Evolutionary conservation across 2,113 vertebrate genomes (phyloP).

Genomic region (Ivindomyrus marchei): DNA sequence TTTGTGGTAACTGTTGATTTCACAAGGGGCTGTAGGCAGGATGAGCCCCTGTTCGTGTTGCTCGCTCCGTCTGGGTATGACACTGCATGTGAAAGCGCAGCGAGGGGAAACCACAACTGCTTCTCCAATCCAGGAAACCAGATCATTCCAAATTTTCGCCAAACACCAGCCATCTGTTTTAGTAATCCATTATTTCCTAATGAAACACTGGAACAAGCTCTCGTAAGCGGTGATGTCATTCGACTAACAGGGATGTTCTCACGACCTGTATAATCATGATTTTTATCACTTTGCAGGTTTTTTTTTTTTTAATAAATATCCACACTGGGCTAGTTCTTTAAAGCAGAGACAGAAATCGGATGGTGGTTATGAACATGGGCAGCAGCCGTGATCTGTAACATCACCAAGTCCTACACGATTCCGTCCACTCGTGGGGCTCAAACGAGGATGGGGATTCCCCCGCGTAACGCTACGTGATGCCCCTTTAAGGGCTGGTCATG

Average conservation of each 20-base stretch:
- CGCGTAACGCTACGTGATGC: background rate
- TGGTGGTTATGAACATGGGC: background rate
- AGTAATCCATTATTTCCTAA: background rate
- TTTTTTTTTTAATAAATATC: background rate
- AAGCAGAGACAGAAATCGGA: background rate
- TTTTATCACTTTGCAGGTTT: background rate
- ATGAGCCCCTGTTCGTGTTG: background rate
- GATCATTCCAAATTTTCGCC: background rate
- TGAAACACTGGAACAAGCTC: background rate
- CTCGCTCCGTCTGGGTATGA: background rate
- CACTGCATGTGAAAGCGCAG: background rate
- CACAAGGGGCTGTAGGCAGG: background rate
- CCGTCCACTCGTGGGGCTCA: background rate
- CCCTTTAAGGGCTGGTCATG: background rate
- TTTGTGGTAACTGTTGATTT: background rate
- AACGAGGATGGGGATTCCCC: background rate
- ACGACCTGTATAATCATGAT: background rate
- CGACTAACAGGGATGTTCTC: background rate
- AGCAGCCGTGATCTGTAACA: background rate
- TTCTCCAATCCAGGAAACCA: background rate
- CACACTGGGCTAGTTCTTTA: background rate
- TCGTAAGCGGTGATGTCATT: constrained; percentile 3
- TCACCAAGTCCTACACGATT: background rate
- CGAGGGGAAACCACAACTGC: background rate
- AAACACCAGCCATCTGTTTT: constrained; percentile 6